Conservation (phyloP, 1,140 invertebrate species). For the Drosophila orosa region DNA sequence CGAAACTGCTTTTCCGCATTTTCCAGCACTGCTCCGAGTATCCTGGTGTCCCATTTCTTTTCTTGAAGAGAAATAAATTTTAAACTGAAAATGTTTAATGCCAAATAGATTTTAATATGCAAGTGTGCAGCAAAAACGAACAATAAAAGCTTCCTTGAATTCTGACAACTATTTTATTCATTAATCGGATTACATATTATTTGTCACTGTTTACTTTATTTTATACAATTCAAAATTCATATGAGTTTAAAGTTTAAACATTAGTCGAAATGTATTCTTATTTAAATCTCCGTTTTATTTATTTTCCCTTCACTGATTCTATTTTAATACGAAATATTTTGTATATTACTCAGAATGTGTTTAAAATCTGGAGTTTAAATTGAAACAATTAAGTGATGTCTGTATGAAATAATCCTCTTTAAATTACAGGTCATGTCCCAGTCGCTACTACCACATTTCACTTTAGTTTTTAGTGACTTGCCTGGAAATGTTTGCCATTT, state of each 20-base stretch:
- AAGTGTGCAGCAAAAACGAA: background rate
- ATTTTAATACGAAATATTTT: background rate
- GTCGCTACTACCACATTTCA: background rate
- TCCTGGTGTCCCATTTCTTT: constrained; percentile 17
- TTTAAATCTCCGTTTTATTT: background rate
- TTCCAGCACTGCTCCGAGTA: constrained; percentile 37
- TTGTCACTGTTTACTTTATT: background rate
- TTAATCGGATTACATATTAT: constrained; percentile 5
- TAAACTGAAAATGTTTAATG: too few relatives aligned
- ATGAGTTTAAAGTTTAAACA: background rate
- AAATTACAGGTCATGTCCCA: constrained; percentile 1
- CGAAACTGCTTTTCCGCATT: constrained; percentile 16
- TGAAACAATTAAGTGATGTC: too few relatives aligned
- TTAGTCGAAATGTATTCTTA: background rate
- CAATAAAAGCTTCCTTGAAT: background rate
- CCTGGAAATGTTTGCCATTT: constrained; percentile 56
- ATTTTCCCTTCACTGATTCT: too few relatives aligned
- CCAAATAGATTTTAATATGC: background rate
- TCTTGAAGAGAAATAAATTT: background rate
- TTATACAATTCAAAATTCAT: background rate
- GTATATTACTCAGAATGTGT: background rate
- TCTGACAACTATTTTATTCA: background rate
- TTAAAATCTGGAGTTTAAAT: background rate
- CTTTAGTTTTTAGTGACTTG: constrained; percentile 27
- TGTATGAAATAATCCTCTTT: background rate